A percentile compares a stretch with the other conserved stretches of the same genome.
These are phyloP conservation scores for Eubucco bourcierii DNA, from an alignment of 2,113 vertebrate species.

Conservation along the genomic window DNA sequence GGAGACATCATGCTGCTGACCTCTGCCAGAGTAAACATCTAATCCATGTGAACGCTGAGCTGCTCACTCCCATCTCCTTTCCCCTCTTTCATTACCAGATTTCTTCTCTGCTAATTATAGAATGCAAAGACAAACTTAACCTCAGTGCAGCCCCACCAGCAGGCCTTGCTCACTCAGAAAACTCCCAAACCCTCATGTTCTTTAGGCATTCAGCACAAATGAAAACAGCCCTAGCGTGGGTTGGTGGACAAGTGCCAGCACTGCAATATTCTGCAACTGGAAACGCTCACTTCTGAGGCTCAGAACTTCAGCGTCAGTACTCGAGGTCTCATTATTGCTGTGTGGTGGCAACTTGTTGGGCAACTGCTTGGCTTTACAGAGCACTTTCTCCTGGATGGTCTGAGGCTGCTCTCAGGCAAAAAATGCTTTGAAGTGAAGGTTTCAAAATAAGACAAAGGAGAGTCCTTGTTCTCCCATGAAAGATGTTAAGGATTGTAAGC, in stretches of 20 bases:
- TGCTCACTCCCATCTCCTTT: background rate
- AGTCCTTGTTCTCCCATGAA: background rate
- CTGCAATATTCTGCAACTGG: background rate
- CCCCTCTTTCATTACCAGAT: background rate
- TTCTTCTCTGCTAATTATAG: background rate
- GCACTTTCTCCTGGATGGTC: background rate
- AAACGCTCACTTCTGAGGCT: background rate
- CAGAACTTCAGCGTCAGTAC: background rate
- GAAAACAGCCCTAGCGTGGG: background rate
- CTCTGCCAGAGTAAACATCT: slow-evolving; percentile 52
- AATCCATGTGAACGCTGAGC: background rate
- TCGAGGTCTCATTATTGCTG: background rate
- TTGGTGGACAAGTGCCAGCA: background rate
- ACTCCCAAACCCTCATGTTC: background rate
- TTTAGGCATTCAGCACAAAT: background rate
- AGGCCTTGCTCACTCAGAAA: background rate
- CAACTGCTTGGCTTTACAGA: background rate
- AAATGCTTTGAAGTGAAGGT: background rate
- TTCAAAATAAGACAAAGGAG: background rate
- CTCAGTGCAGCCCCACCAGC: background rate
- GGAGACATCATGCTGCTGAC: background rate
- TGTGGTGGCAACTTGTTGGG: background rate
- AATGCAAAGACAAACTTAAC: background rate
- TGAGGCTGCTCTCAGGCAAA: background rate
- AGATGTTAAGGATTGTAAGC: background rate